phyloP scores from a whole-genome alignment of 2,888 invertebrate genomes.

The Catocala nupta region DNA sequence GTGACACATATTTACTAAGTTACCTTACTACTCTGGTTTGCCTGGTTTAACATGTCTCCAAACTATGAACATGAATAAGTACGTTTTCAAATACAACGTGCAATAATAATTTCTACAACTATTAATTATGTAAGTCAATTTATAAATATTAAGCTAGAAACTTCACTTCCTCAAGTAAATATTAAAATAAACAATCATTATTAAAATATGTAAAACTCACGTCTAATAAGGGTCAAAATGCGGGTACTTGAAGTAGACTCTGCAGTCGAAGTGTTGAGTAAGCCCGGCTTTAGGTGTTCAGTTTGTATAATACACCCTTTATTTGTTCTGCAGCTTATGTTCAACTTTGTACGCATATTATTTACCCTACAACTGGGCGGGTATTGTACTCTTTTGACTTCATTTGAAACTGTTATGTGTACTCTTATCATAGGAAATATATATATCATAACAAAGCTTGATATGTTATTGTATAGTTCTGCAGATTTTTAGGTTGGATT shows the following conservation, averaged over 20 bases:
- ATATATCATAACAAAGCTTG: too few species aligned
- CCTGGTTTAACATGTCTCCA: too few species aligned
- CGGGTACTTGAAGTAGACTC: slow-evolving; percentile 1
- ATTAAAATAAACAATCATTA: not conserved
- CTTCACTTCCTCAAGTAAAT: too few species aligned
- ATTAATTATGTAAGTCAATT: too few species aligned
- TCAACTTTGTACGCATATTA: slow-evolving; percentile 2
- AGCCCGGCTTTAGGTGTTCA: slow-evolving; percentile 10
- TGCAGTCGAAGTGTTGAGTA: not conserved
- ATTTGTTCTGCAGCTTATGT: slow-evolving; percentile 9
- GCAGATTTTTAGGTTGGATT: too few species aligned
- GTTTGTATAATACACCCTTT: slow-evolving; percentile 14
- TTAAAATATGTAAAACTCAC: slow-evolving; percentile 11
- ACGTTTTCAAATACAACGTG: too few species aligned
- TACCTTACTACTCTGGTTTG: too few species aligned
- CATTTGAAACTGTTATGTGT: not conserved
- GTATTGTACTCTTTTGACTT: not conserved
- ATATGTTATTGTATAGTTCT: too few species aligned
- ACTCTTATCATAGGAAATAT: not conserved
- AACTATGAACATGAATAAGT: too few species aligned
- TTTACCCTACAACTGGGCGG: not conserved
- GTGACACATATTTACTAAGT: too few species aligned
- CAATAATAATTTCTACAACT: too few species aligned
- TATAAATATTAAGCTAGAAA: too few species aligned
- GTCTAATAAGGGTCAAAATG: slow-evolving; percentile 12